Conservation (phyloP, 2,113 vertebrate genomes). For the Serinus canaria region DNA sequence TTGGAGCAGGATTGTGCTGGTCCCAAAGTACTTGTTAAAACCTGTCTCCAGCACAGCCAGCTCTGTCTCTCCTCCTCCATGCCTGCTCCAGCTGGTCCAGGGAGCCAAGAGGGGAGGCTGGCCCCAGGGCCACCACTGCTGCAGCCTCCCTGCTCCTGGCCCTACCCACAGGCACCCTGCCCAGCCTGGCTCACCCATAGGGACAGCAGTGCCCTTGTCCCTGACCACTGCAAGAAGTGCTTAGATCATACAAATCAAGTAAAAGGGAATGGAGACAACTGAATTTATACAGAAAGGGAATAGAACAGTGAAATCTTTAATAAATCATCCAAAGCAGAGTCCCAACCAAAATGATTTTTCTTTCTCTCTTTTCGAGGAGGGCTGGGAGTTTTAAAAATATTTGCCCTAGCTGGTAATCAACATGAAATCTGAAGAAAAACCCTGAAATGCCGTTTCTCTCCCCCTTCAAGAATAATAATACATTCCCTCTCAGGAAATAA, state of each 20-base stretch:
- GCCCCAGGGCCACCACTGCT: fast-evolving
- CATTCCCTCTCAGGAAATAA: not conserved
- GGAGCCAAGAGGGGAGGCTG: not conserved
- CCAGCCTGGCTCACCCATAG: not conserved
- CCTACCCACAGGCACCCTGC: not conserved
- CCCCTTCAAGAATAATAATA: not conserved
- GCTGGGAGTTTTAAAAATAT: not conserved
- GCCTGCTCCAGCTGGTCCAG: fast-evolving
- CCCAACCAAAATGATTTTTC: not conserved
- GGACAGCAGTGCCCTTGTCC: not conserved
- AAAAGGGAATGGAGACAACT: not conserved
- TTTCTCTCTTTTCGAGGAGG: not conserved
- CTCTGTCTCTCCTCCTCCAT: not conserved
- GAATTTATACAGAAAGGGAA: not conserved
- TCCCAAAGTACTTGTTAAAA: constrained; percentile 19
- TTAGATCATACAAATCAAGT: not conserved
- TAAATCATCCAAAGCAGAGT: not conserved
- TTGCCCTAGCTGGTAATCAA: not conserved
- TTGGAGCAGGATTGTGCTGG: not conserved
- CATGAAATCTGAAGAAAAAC: not conserved
- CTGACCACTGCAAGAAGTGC: not conserved
- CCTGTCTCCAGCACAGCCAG: not conserved
- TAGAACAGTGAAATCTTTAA: not conserved
- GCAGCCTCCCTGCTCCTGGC: not conserved
- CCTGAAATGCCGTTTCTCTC: not conserved